A percentile compares a stretch with the other conserved stretches of the same genome.
Conservation (phyloP, 2,888 invertebrate genomes). For the Stenchaetothrips biformis region DNA sequence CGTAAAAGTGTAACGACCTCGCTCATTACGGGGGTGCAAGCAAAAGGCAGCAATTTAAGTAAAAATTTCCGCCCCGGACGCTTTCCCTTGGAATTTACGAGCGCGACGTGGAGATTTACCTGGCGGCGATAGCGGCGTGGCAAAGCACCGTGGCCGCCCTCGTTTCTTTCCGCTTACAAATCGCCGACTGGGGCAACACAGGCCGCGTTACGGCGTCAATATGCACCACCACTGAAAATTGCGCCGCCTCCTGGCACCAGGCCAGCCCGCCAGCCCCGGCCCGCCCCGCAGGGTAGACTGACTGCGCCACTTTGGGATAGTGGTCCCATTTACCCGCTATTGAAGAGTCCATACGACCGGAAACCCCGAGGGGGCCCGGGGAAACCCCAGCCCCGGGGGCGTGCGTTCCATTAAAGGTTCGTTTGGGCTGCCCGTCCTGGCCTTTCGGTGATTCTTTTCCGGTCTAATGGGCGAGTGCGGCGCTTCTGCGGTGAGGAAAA, state of each 20-base stretch:
- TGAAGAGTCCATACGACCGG: background rate
- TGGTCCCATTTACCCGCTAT: background rate
- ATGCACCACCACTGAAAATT: too few relatives aligned
- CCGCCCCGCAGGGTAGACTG: background rate
- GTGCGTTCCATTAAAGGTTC: conserved; percentile 1
- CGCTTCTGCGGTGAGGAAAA: background rate
- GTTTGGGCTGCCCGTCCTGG: background rate
- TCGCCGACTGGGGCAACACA: too few relatives aligned
- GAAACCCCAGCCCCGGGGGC: background rate
- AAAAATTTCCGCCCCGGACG: background rate
- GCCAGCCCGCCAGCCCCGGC: background rate
- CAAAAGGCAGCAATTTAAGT: background rate
- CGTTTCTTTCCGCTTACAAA: too few relatives aligned
- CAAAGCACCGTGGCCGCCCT: too few relatives aligned
- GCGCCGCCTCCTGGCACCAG: too few relatives aligned
- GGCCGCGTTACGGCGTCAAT: too few relatives aligned
- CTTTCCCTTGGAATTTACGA: too few relatives aligned
- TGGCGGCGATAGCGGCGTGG: too few relatives aligned
- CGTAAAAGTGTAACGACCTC: conserved; percentile 18
- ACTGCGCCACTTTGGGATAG: background rate
- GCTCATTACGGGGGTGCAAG: background rate
- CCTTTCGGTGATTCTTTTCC: background rate
- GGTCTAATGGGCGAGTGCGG: background rate
- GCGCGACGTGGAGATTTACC: too few relatives aligned
- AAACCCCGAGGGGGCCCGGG: background rate